Evolutionary conservation across 2,113 vertebrate species (phyloP).

Genomic region (Litocranius walleri): DNA sequence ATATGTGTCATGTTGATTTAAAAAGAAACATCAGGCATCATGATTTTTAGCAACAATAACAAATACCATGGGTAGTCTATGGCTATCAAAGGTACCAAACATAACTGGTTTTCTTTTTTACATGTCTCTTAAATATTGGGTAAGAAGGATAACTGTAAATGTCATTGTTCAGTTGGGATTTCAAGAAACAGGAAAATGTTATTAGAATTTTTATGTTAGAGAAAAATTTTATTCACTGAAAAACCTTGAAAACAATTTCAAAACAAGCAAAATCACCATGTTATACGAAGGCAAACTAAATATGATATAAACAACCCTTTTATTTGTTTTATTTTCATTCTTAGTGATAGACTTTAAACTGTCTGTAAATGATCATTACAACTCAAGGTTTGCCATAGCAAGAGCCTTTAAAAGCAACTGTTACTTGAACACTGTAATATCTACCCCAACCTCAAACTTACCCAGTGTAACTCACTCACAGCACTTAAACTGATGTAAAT

Average conservation of each 20-base stretch:
- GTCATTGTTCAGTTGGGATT: not conserved
- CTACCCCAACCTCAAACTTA: constrained; percentile 50
- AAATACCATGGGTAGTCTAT: not conserved
- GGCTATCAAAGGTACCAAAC: not conserved
- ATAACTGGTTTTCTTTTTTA: not conserved
- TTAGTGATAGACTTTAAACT: not conserved
- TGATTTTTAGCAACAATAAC: not conserved
- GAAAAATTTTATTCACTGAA: not conserved
- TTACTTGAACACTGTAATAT: constrained; percentile 33
- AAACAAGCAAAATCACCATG: not conserved
- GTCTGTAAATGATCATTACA: not conserved
- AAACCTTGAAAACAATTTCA: not conserved
- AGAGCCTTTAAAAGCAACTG: constrained; percentile 5
- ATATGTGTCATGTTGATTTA: not conserved
- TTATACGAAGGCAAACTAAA: not conserved
- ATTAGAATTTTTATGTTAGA: not conserved
- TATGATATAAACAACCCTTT: not conserved
- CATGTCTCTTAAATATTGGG: not conserved
- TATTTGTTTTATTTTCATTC: not conserved
- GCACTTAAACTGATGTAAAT: constrained; percentile 75
- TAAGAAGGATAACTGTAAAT: not conserved
- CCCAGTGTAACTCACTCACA: constrained; percentile 65
- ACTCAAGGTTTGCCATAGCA: not conserved
- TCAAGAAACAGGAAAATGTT: not conserved
- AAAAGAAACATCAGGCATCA: not conserved